Conservation (phyloP, 92 coral and sea anemone species). For the Muricea muricata region DNA sequence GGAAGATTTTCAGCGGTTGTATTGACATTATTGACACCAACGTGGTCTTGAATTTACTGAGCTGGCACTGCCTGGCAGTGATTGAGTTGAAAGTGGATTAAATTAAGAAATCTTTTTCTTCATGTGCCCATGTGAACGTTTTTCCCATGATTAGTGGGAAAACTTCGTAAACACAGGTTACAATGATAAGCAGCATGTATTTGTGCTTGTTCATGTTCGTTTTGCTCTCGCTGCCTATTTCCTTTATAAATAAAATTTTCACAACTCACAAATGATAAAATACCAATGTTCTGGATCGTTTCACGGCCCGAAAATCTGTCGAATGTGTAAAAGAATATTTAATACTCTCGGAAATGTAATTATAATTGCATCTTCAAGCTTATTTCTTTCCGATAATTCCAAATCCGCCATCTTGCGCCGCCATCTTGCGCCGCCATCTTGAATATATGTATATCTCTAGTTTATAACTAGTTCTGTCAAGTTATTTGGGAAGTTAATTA, state of each 20-base stretch:
- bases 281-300: constrained; percentile 23
- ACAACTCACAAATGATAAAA: not conserved
- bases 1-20: not conserved
- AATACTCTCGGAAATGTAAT: constrained; percentile 39
- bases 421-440: not conserved
- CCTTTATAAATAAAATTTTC: too few relatives aligned
- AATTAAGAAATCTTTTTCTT: constrained; percentile 25
- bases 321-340: constrained; percentile 4
- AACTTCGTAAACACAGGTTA: constrained; percentile 44
- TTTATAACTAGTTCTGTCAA: too few relatives aligned
- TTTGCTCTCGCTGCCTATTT: constrained; percentile 30
- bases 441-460: too few relatives aligned
- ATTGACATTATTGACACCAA: constrained; percentile 26
- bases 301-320: constrained; percentile 30
- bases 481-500: too few relatives aligned
- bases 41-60: constrained; percentile 12
- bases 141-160: constrained; percentile 54
- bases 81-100: not conserved
- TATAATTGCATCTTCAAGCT: constrained; percentile 43
- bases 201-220: constrained; percentile 39
- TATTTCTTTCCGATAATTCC: constrained; percentile 13
- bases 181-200: constrained; percentile 27
- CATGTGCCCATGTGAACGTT: constrained; percentile 49
- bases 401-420: not conserved
- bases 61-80: not conserved